Evolutionary conservation across 2,888 invertebrate genomes (phyloP), one percentile per base, ranked within the genome.

Genomic region (Torymus tubicola): DNA sequence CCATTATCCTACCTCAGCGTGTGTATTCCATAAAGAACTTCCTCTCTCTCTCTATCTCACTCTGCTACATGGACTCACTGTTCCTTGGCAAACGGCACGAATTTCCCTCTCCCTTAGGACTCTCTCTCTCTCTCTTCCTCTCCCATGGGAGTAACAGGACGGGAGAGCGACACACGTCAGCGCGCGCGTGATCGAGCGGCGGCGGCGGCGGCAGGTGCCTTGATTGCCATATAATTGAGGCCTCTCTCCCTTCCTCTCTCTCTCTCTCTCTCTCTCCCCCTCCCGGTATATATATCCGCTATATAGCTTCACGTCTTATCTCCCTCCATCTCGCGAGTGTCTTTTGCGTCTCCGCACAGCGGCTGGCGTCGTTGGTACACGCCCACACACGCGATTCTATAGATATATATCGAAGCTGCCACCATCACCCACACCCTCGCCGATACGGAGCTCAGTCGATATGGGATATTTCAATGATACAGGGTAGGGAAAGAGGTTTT

Each of bases 151-250:
- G 52, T 52, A 21, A 53, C 21, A 68, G 52, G 67, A 60, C 53
- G 42, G 42, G 42, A 42, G 53, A 58, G 52, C 31, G 65, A 69
- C 24, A 4, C 50, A 31, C 65, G 74, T 65, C 21, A n/a, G 60
- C 52, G 50, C 16, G 72, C n/a, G 75, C 70, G 63, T 8, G 18
- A 52, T 53, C 63, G 64, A 64, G 73, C 64, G 73, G 42, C 61
- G 50, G 73, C 64, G 73, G 42, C 61, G 50, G 64, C 5, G 70
- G 53, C 74, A 80, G 79, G 74, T 80, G 79, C 21, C 79, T 69
- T 70, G 79, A 80, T 80, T 75, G 79, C 64, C 71, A 64, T 74
- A 70, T 75, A 75, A 80, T 80, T 74, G 79, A 53, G 55, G 61
- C 53, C 50, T 52, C 68, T n/a, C 60, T 14, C 16, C 61, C 42